Evolutionary conservation across 1,140 invertebrate species (phyloP).

Genomic region (Thaumatotibia leucotreta): DNA sequence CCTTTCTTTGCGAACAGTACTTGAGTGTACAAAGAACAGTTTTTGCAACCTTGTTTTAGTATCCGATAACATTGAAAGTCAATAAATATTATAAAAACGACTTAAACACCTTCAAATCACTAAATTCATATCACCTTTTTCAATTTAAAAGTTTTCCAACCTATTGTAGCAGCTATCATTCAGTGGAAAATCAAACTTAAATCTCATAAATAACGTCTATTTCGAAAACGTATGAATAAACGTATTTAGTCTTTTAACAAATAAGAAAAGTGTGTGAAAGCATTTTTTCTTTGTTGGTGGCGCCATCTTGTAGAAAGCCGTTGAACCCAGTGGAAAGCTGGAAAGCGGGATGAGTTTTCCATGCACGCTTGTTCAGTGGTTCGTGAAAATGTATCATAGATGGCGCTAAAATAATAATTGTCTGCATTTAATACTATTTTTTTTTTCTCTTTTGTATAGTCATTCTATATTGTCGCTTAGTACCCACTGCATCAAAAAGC

Average conservation of each 20-base stretch:
- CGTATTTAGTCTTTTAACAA: not conserved
- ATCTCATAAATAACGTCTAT: not conserved
- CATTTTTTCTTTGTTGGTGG: not conserved
- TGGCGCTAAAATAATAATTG: not conserved
- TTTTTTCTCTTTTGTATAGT: not conserved
- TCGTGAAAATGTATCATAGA: not conserved
- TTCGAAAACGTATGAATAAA: not conserved
- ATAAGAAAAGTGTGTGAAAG: not conserved
- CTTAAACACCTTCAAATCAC: not conserved
- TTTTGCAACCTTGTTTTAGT: not conserved
- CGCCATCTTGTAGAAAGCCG: slow-evolving; percentile 13
- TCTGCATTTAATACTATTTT: not conserved
- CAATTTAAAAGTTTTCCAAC: not conserved
- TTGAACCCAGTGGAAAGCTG: not conserved
- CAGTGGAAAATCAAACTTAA: not conserved
- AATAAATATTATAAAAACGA: not conserved
- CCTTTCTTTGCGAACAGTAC: not conserved
- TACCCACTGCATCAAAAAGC: no score
- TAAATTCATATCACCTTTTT: not conserved
- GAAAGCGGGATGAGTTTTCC: not conserved
- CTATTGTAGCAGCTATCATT: not conserved
- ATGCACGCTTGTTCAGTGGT: not conserved
- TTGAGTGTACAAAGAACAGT: not conserved
- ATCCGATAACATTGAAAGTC: not conserved
- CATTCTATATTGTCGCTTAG: no score